Conservation (phyloP, 2,113 vertebrate genomes). For the Actenoides lindsayi region DNA sequence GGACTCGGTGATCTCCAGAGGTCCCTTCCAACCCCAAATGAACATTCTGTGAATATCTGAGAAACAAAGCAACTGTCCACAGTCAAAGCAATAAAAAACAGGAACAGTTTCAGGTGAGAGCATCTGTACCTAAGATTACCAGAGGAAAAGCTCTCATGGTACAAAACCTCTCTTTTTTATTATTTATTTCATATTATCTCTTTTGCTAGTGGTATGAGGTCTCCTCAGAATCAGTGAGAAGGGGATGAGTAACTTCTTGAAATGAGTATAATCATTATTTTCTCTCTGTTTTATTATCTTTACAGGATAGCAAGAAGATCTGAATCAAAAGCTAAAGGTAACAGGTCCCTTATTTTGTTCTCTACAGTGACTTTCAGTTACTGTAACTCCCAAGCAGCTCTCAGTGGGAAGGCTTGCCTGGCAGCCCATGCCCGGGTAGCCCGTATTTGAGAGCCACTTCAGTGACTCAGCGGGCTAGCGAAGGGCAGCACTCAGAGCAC, state of each 20-base stretch:
- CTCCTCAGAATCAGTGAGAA: neutral
- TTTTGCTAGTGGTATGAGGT: neutral
- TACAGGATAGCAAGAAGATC: conserved; percentile 54
- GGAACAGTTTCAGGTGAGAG: neutral
- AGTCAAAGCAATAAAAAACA: neutral
- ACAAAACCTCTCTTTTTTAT: neutral
- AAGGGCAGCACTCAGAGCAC: neutral
- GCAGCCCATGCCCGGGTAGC: neutral
- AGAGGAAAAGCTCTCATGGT: neutral
- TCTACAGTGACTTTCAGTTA: neutral
- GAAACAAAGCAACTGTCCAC: neutral
- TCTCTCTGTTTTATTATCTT: conserved; percentile 30
- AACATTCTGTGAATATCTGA: neutral
- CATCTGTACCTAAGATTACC: neutral
- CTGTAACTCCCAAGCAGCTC: neutral
- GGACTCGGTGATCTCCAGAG: too few species aligned
- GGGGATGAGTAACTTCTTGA: neutral
- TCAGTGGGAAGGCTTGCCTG: neutral
- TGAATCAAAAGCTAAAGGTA: conserved; percentile 68
- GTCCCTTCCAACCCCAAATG: too few species aligned
- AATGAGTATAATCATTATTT: neutral
- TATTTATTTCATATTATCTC: neutral
- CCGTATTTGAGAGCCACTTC: neutral
- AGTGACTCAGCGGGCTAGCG: neutral
- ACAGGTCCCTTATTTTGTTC: neutral